Evolutionary conservation across 1,140 invertebrate genomes (phyloP).

Genomic region (Lutraria rhynchaena): DNA sequence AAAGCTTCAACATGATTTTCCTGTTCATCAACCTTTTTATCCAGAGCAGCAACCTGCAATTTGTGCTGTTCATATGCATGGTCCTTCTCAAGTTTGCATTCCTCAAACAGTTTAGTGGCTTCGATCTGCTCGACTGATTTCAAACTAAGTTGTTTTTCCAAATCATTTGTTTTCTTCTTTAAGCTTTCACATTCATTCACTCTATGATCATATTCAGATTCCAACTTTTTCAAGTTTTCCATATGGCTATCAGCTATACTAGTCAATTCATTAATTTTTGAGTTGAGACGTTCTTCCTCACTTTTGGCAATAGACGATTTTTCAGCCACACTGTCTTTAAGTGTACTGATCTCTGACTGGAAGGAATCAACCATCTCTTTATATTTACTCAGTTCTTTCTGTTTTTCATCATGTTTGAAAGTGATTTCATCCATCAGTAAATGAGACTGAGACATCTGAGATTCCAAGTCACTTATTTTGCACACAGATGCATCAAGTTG

Average conservation of each 20-base stretch:
- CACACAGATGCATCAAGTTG: neutral
- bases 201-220: conserved; percentile 6
- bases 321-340: conserved; percentile 16
- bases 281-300: neutral
- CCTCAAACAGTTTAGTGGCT: neutral
- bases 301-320: neutral
- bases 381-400: neutral
- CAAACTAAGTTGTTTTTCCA: conserved; percentile 17
- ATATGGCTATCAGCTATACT: conserved; percentile 1
- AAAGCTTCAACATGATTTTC: neutral
- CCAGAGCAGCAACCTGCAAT: neutral
- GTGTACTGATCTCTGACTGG: conserved; percentile 1
- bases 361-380: neutral
- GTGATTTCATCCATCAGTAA: conserved; percentile 1
- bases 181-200: conserved; percentile 1
- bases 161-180: neutral
- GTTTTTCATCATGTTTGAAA: conserved; percentile 4
- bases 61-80: neutral
- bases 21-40: conserved; percentile 15
- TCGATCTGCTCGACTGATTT: neutral
- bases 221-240: neutral
- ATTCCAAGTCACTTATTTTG: neutral
- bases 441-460: neutral
- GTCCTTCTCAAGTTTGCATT: conserved; percentile 11
- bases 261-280: conserved; percentile 14